Base-by-base conservation (phyloP, 2,113 vertebrate species). In the Dasyornis broadbenti region DNA sequence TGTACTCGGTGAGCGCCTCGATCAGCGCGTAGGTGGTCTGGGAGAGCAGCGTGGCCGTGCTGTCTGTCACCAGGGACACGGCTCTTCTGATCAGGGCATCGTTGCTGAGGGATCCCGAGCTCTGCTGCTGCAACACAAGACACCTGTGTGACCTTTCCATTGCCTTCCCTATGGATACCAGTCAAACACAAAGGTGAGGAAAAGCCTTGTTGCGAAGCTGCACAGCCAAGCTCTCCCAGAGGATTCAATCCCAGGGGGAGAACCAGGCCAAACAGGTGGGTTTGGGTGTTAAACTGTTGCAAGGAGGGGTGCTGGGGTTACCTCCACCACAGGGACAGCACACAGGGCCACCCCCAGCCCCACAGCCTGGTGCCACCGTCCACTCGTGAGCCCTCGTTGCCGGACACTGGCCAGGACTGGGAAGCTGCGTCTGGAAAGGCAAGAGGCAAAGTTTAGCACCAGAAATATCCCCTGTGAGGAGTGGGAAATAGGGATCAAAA, bases 1-100 rank as follows among this genome's bases (percentile, higher is more conserved):
- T 98, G 26, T 98, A 98, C 52, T 98, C 98, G 15, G 98, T 98
- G 89, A 98, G 24, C 5, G 98, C 98, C 88, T 98, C 98, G 40
- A 98, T 98, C 71, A 98, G 11, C 0, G 98, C 98, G 0, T 98
- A 98, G 0, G 98, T 98, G 31, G 98, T 98, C 76, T 98, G 98
- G 15, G 98, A 98, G 84, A 98, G 97, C 78, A 98, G 98, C 7
- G 98, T 98, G 8, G 97, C 96, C 9, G 98, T 98, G 53, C 98
- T 98, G 33, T 98, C 98, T 16, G 98, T 98, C 31, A 98, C 98
- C 97, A 98, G 37, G 57, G 98, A 98, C 65, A 98, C 97, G 0
- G 98, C 98, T 60, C 98, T 97, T 35, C 94, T 97, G 94, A 98
- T 98, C 69, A 98, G 70, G 15, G 97, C 97, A 2, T 98, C 98